Base-by-base conservation (phyloP, 2,888 invertebrate species). In the Chironomus tentans region DNA sequence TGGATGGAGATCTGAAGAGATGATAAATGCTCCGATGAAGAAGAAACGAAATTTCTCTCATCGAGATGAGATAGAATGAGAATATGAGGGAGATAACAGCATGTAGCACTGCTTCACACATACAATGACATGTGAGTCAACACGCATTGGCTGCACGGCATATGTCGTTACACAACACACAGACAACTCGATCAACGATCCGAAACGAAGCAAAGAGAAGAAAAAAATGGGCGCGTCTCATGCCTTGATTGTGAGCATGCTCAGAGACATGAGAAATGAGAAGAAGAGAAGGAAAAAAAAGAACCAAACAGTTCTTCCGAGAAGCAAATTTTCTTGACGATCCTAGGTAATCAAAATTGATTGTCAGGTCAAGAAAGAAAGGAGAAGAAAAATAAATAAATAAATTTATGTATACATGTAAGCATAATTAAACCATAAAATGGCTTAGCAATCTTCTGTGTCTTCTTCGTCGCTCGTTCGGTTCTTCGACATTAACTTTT, bases 341-440 rank as follows among this genome's bases (percentile, higher is more conserved):
- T 50, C 70, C 18, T 72, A 72, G 72, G 72, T 72, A 72, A 72
- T 21, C 10, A 61, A 62, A 62, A 61, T 72, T 72, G 38, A 38
- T 38, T 38, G 38, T 38, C 72, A 72, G 74, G 68, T 74, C 74
- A 74, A 46, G 48, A 68, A 74, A 18, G 3, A 10, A 65, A 1
- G 15, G 10, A 4, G 13, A 24, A n/a, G 7, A 15, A 38, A 38
- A 38, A 38, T 38, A 38, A 38, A 38, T 38, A 38, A 38, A 38
- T 38, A 38, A 38, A 10, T 38, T 38, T 68, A 15, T 68, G 68
- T 68, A 21, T 28, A 28, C 28, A 28, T 68, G 68, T 38, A 38
- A 18, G 68, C 56, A 73, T 74, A 74, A 74, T 74, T 74, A 74
- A 74, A 74, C 74, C 65, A 74, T 74, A 74, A 74, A 74, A 74